Evolutionary conservation across 2,888 invertebrate species (phyloP).

Genomic region (Mimachlamys varia): DNA sequence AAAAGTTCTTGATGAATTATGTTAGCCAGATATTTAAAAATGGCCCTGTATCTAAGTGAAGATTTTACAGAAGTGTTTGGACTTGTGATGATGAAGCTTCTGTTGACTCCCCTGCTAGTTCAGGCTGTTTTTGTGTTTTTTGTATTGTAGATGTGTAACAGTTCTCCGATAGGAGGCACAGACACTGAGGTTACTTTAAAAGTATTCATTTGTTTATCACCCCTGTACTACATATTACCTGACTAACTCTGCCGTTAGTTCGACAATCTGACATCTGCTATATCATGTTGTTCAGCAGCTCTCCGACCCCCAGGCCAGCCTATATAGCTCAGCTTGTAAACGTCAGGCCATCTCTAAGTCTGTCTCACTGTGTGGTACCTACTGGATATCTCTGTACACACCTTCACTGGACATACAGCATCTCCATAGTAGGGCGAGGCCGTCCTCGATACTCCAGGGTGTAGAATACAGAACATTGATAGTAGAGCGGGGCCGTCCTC

Average conservation of each 20-base stretch:
- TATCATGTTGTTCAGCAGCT: neutral
- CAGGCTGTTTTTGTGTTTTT: conserved; percentile 16
- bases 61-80: neutral
- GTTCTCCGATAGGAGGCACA: neutral
- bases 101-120: neutral
- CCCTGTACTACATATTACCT: neutral
- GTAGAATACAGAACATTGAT: too few relatives aligned
- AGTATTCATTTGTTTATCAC: neutral
- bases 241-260: conserved; percentile 19
- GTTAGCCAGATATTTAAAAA: too few relatives aligned
- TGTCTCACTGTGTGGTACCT: neutral
- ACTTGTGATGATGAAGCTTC: neutral
- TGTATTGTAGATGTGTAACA: conserved; percentile 24
- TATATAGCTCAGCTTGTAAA: conserved; percentile 18
- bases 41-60: neutral
- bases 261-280: neutral
- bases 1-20: too few relatives aligned
- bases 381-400: neutral
- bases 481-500: too few relatives aligned
- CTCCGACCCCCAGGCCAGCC: conserved; percentile 15
- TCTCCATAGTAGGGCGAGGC: too few relatives aligned
- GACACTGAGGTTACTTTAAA: conserved; percentile 11
- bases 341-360: neutral
- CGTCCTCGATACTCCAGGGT: too few relatives aligned
- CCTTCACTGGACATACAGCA: neutral